Conservation (phyloP, 2,113 vertebrate species). For the Anguilla japonica region DNA sequence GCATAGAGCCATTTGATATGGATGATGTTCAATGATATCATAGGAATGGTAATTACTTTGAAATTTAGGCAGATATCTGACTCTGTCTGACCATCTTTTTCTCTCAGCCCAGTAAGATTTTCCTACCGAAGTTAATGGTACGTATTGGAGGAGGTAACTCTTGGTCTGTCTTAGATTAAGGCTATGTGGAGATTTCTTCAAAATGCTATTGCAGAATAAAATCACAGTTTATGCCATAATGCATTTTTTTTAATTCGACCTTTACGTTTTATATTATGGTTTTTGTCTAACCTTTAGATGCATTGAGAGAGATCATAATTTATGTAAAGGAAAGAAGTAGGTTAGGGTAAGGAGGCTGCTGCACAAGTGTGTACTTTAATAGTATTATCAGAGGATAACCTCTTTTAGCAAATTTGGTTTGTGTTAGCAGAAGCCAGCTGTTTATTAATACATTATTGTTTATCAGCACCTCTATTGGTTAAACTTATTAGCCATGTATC, state of each 20-base stretch:
- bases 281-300: background rate
- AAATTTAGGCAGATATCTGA: background rate
- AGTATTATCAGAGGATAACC: background rate
- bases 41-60: background rate
- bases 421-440: background rate
- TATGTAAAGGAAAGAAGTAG: background rate
- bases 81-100: background rate
- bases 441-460: background rate
- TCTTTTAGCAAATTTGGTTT: background rate
- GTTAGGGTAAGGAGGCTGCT: background rate
- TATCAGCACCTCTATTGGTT: no score
- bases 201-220: background rate
- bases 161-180: background rate
- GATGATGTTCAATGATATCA: background rate
- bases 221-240: background rate
- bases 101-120: background rate
- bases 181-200: background rate
- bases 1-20: constrained; percentile 1
- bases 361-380: background rate
- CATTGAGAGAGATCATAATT: background rate
- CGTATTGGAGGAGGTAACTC: background rate
- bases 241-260: background rate
- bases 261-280: background rate
- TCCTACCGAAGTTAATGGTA: background rate
- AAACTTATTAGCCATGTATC: no score